phyloP scores from a whole-genome alignment of 2,888 invertebrate species.

The Empis livida region DNA sequence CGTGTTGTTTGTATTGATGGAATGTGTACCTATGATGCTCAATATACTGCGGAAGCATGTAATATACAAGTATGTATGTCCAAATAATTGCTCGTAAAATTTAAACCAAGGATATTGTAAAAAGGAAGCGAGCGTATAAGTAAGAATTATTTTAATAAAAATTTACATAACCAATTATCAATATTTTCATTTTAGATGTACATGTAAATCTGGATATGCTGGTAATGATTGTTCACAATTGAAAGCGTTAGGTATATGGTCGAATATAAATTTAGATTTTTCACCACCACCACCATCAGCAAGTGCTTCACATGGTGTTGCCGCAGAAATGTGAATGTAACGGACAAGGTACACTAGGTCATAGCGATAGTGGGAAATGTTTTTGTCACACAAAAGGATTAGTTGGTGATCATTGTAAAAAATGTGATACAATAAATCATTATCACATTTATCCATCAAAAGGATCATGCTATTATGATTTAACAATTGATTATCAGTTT shows the following conservation, averaged over 20 bases:
- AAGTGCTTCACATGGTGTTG: slow-evolving; percentile 69
- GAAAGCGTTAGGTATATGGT: slow-evolving; percentile 56
- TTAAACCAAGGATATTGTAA: slow-evolving; percentile 48
- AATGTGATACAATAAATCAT: slow-evolving; percentile 89
- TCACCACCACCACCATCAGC: slow-evolving; percentile 53
- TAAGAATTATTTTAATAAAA: slow-evolving; percentile 15
- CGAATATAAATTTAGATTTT: slow-evolving; percentile 44
- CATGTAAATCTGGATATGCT: slow-evolving; percentile 29
- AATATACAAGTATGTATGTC: slow-evolving; percentile 75
- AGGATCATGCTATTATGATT: slow-evolving; percentile 92
- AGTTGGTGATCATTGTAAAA: slow-evolving; percentile 86
- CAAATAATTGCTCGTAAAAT: slow-evolving; percentile 52
- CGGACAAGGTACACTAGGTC: slow-evolving; percentile 83
- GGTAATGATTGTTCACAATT: slow-evolving; percentile 50
- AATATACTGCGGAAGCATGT: slow-evolving; percentile 79
- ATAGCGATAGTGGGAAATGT: slow-evolving; percentile 85
- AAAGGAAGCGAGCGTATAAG: slow-evolving; percentile 42
- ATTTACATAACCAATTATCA: too few relatives aligned
- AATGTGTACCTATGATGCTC: slow-evolving; percentile 67
- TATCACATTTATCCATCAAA: slow-evolving; percentile 88
- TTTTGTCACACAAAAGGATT: slow-evolving; percentile 96
- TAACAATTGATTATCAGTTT: slow-evolving; percentile 96
- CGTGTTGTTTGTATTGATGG: slow-evolving; percentile 81
- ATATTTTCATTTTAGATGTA: too few relatives aligned
- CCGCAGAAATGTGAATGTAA: slow-evolving; percentile 92